A percentile compares a stretch with the other conserved stretches of the same genome.
Conservation (phyloP, 2,113 vertebrate genomes). For the Trichechus manatus region DNA sequence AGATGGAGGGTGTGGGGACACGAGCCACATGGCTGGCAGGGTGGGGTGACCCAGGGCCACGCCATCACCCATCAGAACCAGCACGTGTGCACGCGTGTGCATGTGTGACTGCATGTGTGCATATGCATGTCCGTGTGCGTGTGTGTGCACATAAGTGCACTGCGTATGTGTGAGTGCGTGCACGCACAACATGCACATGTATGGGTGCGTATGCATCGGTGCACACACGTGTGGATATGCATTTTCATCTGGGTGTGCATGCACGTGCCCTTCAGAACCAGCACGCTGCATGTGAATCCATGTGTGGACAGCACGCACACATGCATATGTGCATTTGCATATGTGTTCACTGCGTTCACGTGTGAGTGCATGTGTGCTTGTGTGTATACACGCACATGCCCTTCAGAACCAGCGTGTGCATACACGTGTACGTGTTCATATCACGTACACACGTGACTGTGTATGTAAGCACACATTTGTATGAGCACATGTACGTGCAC, state of each 20-base stretch:
- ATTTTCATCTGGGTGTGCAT: neutral
- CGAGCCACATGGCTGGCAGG: rapidly evolving
- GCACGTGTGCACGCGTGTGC: neutral
- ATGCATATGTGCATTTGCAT: too few species aligned
- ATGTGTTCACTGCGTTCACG: neutral
- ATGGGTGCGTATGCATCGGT: too few species aligned
- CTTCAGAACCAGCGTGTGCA: too few species aligned
- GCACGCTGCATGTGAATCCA: too few species aligned
- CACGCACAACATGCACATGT: too few species aligned
- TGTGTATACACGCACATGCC: rapidly evolving
- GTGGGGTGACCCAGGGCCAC: neutral
- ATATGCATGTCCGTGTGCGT: too few species aligned
- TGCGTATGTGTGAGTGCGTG: neutral
- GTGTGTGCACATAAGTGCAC: too few species aligned
- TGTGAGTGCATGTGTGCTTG: neutral
- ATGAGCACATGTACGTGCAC: too few species aligned
- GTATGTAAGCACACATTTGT: too few species aligned
- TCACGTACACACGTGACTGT: neutral
- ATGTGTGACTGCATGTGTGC: neutral
- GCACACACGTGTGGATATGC: neutral
- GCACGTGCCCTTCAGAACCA: neutral
- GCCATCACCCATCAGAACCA: neutral
- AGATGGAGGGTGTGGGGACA: rapidly evolving
- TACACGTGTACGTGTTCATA: too few species aligned
- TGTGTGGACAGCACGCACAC: too few species aligned